Evolutionary conservation across 2,113 vertebrate species (phyloP).

Genomic region (Platichthys flesus): DNA sequence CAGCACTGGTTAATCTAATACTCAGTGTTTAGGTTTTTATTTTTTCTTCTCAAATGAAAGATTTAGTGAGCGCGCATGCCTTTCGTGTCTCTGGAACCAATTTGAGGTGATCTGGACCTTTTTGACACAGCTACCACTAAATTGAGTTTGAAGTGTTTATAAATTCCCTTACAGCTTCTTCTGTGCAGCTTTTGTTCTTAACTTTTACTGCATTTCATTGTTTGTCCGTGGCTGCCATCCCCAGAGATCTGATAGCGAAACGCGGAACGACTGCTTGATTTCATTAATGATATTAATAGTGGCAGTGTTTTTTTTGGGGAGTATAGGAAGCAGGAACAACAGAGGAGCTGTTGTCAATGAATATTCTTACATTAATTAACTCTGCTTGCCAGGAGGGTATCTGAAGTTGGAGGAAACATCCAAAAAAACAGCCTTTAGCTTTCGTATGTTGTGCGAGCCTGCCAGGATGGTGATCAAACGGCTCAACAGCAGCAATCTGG

Average conservation of each 20-base stretch:
- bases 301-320: neutral
- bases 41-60: constrained; percentile 2
- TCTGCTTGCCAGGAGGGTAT: constrained; percentile 52
- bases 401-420: constrained; percentile 54
- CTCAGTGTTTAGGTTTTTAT: neutral
- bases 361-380: constrained; percentile 68
- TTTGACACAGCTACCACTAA: constrained; percentile 57
- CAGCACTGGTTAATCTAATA: constrained; percentile 25
- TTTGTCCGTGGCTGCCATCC: constrained; percentile 26
- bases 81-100: constrained; percentile 65
- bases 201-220: constrained; percentile 60
- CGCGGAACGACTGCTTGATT: constrained; percentile 45
- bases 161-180: constrained; percentile 71
- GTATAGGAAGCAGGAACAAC: constrained; percentile 30
- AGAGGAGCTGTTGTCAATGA: constrained; percentile 53
- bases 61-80: constrained; percentile 16
- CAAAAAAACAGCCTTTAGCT: constrained; percentile 59
- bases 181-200: constrained; percentile 52
- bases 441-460: constrained; percentile 41
- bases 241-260: constrained; percentile 25
- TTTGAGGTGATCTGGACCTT: constrained; percentile 74
- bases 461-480: constrained; percentile 74
- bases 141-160: constrained; percentile 75
- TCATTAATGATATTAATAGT: constrained; percentile 68
- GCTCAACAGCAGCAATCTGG: constrained; percentile 70